Base-by-base conservation (phyloP, 2,888 invertebrate species). In the Drosophila prolongata region DNA sequence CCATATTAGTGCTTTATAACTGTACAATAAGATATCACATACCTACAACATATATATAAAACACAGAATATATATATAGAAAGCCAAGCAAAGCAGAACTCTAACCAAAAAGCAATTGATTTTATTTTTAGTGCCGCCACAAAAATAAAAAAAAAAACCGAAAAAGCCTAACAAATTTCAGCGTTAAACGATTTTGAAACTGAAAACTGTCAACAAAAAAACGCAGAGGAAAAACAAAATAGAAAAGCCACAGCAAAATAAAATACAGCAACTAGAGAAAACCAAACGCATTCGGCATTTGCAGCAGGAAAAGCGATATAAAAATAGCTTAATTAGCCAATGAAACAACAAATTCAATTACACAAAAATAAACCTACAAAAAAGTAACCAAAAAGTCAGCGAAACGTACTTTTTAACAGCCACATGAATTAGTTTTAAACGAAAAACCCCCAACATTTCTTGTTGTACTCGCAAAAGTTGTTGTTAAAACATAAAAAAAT, bases 1-100 rank as follows among this genome's bases (percentile, higher is more conserved):
- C 76, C 83, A 79, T 89, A 78, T 76, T 79, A 88, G 89, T 88
- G 89, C 89, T 90, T 87, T 89, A 89, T 80, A 81, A 79, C 79
- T 84, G 78, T 87, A 88, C 84, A 81, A 89, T 89, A 87, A 88
- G 61, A 65, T 42, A 69, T 66, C 27, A 68, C 55, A 58, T 34
- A 43, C 43, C 57, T 14, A 62, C 58, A 56, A 66, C n/a, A 19
- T 42, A 59, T 52, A 55, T 64, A 46, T 19, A 43, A 4, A 30
- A 46, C 14, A 47, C 14, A 34, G 30, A 30, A 47, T 46, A 56
- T 27, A 59, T 19, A 55, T 42, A 59, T 14, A 62, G 40, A 66
- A 49, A 46, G 58, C 60, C 73, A 49, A 50, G 43, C 49, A 52
- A 49, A 50, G 43, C 44, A 52, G 71, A 64, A 59, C 59, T 70